Evolutionary conservation across 2,113 vertebrate species (phyloP), one percentile per base, ranked within the genome.

Genomic region (Phalacrocorax carbo): DNA sequence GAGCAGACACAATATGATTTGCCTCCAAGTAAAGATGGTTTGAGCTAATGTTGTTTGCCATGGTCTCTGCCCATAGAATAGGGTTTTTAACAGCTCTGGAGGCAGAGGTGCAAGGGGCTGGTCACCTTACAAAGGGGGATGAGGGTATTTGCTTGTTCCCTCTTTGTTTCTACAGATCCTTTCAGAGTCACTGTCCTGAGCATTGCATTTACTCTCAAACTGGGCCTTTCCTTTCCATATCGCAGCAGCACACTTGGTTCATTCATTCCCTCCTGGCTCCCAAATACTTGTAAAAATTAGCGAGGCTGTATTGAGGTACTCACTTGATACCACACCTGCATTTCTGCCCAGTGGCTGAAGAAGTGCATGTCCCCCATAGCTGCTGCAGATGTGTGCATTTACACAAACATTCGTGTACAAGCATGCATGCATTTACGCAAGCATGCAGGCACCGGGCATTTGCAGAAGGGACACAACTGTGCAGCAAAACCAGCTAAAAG

Each of bases 1-100:
- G 64, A 97, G 96, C 86, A 96, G 87, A 88, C 20, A 86, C 52
- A 29, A 89, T 84, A 64, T 76, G 71, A 49, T 82, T 84, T 81
- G 38, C 80, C 72, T 93, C 68, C 29, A 71, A 79, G 82, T 84
- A 57, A 83, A 84, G 40, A 38, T 20, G 15, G 57, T 64, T 81
- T 71, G 57, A 79, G 30, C 48, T 82, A 57, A 48, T 26, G 61
- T 72, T 86, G 20, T 64, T 92, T 44, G 40, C 72, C 0, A 0
- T 34, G 30, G n/a, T 64, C 38, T 55, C 34, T 86, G 72, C 55
- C 83, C 38, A 4, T 36, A 51, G 64, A 42, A 57, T 13, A 42
- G 60, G 38, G 20, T 25, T 95, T 86, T 82, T 69, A 77, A 54
- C 76, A 80, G 46, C 58, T 82, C 78, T 72, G 34, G 44, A 64